phyloP scores from a whole-genome alignment of 2,797 vertebrate species.

The Acrossocheilus fasciatus region DNA sequence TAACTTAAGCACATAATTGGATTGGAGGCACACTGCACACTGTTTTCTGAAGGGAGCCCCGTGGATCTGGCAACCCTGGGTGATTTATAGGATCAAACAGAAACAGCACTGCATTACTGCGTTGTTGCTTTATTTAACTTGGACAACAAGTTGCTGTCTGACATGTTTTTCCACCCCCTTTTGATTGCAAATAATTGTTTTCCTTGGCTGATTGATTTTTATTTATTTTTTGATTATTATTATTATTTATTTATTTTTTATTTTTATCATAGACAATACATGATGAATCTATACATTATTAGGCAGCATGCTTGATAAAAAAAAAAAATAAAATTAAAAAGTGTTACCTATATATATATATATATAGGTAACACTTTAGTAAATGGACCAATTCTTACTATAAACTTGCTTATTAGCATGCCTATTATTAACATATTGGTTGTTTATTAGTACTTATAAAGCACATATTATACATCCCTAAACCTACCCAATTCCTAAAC shows the following conservation, averaged over 20 bases:
- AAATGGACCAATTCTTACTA: too few relatives aligned
- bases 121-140: neutral
- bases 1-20: neutral
- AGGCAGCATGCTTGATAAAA: too few relatives aligned
- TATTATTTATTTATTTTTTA: neutral
- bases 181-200: neutral
- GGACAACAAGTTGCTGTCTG: neutral
- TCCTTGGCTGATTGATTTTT: too few relatives aligned
- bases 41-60: neutral
- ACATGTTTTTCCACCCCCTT: neutral
- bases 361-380: too few relatives aligned
- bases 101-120: neutral
- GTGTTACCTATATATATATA: too few relatives aligned
- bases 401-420: too few relatives aligned
- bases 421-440: too few relatives aligned
- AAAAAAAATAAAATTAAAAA: too few relatives aligned
- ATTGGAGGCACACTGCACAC: neutral
- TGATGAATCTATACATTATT: neutral
- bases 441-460: too few relatives aligned
- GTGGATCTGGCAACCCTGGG: neutral
- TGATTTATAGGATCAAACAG: neutral
- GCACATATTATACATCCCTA: too few relatives aligned
- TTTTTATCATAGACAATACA: neutral
- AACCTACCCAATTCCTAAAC: too few relatives aligned
- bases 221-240: too few relatives aligned